phyloP scores from a whole-genome alignment of 1,140 invertebrate genomes.

The Trichonephila inaurata region DNA sequence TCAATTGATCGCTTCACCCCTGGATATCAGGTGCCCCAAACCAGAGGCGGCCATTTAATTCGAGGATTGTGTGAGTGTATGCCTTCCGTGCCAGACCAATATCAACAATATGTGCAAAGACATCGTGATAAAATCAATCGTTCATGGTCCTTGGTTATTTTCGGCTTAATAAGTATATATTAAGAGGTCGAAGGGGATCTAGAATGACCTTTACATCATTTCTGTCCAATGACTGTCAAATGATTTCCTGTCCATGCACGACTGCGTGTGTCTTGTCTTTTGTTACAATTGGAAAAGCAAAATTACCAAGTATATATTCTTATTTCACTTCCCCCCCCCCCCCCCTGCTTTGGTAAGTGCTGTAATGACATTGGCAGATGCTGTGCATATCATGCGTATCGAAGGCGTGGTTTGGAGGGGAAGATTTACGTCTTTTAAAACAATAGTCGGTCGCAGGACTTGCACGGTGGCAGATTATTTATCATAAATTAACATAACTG shows the following conservation, averaged over 20 bases:
- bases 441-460: neutral
- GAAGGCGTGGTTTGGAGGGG: neutral
- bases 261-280: neutral
- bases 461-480: conserved; percentile 46
- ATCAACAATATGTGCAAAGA: neutral
- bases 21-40: neutral
- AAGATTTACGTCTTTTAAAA: conserved; percentile 31
- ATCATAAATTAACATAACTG: conserved; percentile 52
- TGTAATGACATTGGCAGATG: neutral
- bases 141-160: neutral
- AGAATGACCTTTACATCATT: conserved; percentile 12
- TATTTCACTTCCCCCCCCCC: no score
- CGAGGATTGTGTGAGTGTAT: neutral
- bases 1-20: neutral
- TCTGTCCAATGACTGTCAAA: neutral
- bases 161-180: neutral
- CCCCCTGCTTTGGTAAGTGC: neutral
- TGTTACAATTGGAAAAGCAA: neutral
- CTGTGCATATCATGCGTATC: no score
- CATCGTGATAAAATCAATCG: conserved; percentile 51
- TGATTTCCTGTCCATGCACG: neutral
- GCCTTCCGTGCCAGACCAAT: neutral
- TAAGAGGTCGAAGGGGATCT: no score
- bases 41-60: conserved; percentile 15
- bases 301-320: neutral